Evolutionary conservation across 2,113 vertebrate species (phyloP).

Genomic region (Alectura lathami): DNA sequence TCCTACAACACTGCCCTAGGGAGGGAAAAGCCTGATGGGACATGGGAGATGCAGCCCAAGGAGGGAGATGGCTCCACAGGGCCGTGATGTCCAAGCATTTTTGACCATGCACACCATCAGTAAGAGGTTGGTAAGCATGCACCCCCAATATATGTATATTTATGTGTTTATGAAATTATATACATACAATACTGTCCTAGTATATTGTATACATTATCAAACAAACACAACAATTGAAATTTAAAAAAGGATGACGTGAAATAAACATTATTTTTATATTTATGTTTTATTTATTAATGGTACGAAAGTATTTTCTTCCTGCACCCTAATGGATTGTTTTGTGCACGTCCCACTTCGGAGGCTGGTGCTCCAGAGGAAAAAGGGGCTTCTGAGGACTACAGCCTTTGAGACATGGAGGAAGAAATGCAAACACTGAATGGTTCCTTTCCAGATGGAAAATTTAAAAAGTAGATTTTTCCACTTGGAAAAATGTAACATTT

Average conservation of each 20-base stretch:
- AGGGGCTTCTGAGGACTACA: not conserved
- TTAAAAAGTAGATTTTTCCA: rapidly evolving
- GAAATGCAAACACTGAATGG: not conserved
- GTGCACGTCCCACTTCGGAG: not conserved
- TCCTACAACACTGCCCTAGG: not conserved
- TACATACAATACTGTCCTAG: not conserved
- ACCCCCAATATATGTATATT: not conserved
- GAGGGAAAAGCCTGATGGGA: not conserved
- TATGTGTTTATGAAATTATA: not conserved
- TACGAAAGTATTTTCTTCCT: not conserved
- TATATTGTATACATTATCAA: not conserved
- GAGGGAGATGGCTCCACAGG: not conserved
- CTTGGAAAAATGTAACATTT: not conserved
- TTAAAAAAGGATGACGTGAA: not conserved
- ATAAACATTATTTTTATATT: not conserved
- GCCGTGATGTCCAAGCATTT: not conserved
- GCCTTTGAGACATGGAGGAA: rapidly evolving
- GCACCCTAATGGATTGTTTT: not conserved
- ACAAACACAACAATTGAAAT: not conserved
- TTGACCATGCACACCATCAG: not conserved
- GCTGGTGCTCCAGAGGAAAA: not conserved
- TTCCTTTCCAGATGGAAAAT: not conserved
- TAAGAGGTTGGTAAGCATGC: not conserved
- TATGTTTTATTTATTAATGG: not conserved
- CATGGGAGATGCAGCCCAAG: not conserved